phyloP scores from a whole-genome alignment of 2,113 vertebrate genomes.

The Andinoacara biseriatus region DNA sequence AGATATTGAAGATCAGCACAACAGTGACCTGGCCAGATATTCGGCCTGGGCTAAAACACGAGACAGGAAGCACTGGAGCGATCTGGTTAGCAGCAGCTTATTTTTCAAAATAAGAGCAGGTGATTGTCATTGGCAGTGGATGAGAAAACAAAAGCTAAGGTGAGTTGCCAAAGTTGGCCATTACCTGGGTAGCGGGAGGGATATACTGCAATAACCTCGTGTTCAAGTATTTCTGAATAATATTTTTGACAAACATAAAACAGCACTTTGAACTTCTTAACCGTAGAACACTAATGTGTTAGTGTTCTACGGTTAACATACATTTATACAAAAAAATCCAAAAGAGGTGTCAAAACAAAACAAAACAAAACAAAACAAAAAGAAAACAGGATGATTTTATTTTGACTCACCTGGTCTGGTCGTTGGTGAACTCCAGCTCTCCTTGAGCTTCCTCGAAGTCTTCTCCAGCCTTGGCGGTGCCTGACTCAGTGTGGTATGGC shows the following conservation, averaged over 20 bases:
- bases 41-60: too few relatives aligned
- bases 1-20: too few relatives aligned
- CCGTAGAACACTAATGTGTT: too few relatives aligned
- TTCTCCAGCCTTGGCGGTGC: slow-evolving; percentile 85
- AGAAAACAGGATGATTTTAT: not conserved
- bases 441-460: slow-evolving; percentile 91
- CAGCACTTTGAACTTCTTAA: too few relatives aligned
- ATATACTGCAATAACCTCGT: too few relatives aligned
- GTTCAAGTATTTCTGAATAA: too few relatives aligned
- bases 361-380: too few relatives aligned
- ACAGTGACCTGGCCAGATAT: too few relatives aligned
- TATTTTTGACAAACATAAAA: too few relatives aligned
- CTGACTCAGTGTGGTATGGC: slow-evolving; percentile 90
- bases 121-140: not conserved
- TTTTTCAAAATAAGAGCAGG: not conserved
- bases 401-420: slow-evolving; percentile 90
- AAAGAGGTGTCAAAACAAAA: not conserved
- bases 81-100: not conserved
- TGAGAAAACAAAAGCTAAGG: too few relatives aligned
- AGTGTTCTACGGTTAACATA: not conserved
- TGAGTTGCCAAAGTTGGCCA: not conserved
- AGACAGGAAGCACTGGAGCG: not conserved
- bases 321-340: not conserved
- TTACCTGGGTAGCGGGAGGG: not conserved
- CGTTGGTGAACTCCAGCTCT: slow-evolving; percentile 92